Base-by-base conservation (phyloP, 2,888 invertebrate species). In the Trichacis sp. region DNA sequence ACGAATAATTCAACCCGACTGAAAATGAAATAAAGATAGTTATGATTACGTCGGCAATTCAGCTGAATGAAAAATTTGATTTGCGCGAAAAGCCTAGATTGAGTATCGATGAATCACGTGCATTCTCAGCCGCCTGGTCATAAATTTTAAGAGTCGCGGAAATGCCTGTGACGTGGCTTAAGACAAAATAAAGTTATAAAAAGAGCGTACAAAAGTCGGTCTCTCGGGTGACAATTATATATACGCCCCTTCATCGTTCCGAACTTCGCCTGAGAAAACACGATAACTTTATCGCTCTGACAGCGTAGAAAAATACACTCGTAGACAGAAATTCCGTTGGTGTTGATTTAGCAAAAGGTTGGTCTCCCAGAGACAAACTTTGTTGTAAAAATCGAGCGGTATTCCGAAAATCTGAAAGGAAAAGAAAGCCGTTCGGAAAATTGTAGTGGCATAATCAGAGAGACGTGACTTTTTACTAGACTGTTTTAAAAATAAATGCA, bases 81-180 rank as follows among this genome's bases (percentile, higher is more conserved):
- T 24, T 5, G 3, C 24, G 24, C 24, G 24, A 24, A 24, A 24
- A 24, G 24, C 24, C 24, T 24, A 24, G 24, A 24, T 24, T 8
- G 24, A 24, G 24, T 24, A 33, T 33, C n/a, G 33, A 33, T 33
- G n/a, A 33, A 33, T 33, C 33, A 33, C 33, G 33, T 11, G 33
- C n/a, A 33, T 33, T 33, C 29, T 65, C 61, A 57, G 65, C 45
- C 64, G 52, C 18, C 55, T 55, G 18, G 64, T 57, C 57, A 57
- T 65, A 61, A 65, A 65, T 65, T 33, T 51, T 24, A 33, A 30
- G 38, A 46, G 60, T 57, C 59, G 56, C 60, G 64, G 64, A 65
- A 65, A 65, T 33, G 55, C 30, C 12, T 45, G 19, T 48, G 43
- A 24, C 33, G 33, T n/a, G n/a, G 33, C n/a, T 11, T 3, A 33